These are phyloP conservation scores for Apostichopus leukothele DNA, from an alignment of 53 echinoderm and acorn worm genomes.

Conservation along the genomic window DNA sequence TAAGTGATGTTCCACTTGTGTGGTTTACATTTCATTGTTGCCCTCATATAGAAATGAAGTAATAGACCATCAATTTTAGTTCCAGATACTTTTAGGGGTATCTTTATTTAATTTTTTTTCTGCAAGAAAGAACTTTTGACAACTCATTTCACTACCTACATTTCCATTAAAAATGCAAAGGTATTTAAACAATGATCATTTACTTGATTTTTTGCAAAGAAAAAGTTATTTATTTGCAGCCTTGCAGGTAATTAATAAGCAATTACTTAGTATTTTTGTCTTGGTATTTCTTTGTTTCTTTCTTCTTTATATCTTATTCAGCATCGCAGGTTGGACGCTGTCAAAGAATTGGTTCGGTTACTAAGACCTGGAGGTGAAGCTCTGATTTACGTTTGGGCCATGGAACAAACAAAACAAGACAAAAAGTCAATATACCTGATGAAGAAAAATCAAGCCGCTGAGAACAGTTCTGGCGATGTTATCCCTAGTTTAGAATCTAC, in stretches of 20 bases:
- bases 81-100: too few relatives aligned
- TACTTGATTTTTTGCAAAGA: too few relatives aligned
- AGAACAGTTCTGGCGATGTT: neutral
- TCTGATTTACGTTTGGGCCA: conserved; percentile 91
- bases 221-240: too few relatives aligned
- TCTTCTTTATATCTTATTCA: conserved; percentile 18
- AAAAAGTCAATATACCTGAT: conserved; percentile 88
- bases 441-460: neutral
- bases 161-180: too few relatives aligned
- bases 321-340: conserved; percentile 70
- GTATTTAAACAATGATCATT: too few relatives aligned
- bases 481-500: neutral
- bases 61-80: too few relatives aligned
- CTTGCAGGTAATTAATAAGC: neutral
- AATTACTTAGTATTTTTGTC: neutral
- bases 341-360: conserved; percentile 73
- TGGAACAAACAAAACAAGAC: conserved; percentile 76
- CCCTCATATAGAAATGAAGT: too few relatives aligned
- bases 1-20: too few relatives aligned
- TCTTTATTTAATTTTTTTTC: too few relatives aligned
- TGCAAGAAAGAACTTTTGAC: too few relatives aligned
- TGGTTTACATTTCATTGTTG: too few relatives aligned
- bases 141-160: too few relatives aligned
- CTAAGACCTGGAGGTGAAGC: conserved; percentile 66
- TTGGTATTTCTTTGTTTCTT: neutral